These are phyloP conservation scores for Semaprochilodus insignis DNA, from an alignment of 2,797 vertebrate species.

Conservation along the genomic window DNA sequence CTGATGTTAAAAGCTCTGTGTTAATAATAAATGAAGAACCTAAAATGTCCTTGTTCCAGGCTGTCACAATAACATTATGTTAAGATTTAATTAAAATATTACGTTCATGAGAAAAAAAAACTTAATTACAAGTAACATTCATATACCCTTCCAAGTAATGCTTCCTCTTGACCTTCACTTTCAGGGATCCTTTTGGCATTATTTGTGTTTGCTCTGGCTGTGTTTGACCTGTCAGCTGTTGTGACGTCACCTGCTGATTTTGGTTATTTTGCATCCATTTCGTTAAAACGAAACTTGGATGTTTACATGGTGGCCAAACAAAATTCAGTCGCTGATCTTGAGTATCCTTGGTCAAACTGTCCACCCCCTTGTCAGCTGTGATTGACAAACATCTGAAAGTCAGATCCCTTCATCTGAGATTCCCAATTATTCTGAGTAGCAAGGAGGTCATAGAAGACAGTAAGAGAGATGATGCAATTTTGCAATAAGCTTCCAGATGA, in stretches of 20 bases:
- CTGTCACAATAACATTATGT: too few species aligned
- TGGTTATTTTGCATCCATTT: background rate
- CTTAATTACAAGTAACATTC: background rate
- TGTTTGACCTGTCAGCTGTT: too few species aligned
- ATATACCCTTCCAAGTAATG: background rate
- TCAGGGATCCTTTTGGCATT: too few species aligned
- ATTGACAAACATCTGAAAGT: conserved; percentile 8
- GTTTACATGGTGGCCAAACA: background rate
- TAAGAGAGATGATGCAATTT: too few species aligned
- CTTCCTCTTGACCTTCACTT: background rate
- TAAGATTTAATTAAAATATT: too few species aligned
- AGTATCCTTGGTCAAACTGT: background rate
- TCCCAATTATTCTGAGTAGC: background rate
- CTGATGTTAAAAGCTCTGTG: background rate
- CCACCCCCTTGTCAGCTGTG: conserved; percentile 4
- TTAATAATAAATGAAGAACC: background rate
- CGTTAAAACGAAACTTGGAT: background rate
- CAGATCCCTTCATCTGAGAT: background rate
- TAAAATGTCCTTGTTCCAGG: too few species aligned
- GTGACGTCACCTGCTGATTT: background rate
- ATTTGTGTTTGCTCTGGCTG: background rate
- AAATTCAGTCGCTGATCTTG: background rate
- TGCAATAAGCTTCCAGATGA: too few species aligned
- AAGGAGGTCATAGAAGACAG: background rate
- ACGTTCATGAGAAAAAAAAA: too few species aligned